Percentiles rank a stretch among this genome's conserved stretches.
Conservation (phyloP, 2,113 vertebrate genomes). For the Colossoma macropomum region DNA sequence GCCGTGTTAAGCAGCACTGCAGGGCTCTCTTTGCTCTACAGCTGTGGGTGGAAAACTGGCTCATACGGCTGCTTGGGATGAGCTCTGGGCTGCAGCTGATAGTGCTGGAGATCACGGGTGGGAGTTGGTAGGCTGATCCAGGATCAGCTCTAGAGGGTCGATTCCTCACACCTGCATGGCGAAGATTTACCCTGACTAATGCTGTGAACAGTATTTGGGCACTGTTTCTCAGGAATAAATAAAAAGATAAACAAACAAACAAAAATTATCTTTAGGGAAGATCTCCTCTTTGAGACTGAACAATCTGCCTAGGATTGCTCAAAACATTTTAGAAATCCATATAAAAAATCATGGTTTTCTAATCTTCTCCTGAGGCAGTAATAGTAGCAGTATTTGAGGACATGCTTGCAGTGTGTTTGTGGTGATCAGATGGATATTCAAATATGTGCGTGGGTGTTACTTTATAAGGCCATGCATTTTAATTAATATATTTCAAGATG, state of each 20-base stretch:
- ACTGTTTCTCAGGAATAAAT: not conserved
- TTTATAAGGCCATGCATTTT: constrained; percentile 37
- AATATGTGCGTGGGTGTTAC: constrained; percentile 32
- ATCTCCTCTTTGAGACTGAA: not conserved
- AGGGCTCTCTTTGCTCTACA: not conserved
- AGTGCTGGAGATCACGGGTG: not conserved
- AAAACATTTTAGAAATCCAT: not conserved
- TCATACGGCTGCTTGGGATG: constrained; percentile 1
- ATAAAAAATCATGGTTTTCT: constrained; percentile 20
- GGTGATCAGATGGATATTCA: constrained; percentile 31
- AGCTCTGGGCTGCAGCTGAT: constrained; percentile 15
- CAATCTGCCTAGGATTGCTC: not conserved
- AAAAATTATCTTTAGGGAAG: constrained; percentile 6
- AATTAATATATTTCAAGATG: constrained; percentile 32
- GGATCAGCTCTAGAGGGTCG: not conserved
- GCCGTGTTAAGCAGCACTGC: constrained; percentile 21
- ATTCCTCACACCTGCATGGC: not conserved
- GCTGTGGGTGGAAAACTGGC: constrained; percentile 10
- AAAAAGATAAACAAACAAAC: not conserved
- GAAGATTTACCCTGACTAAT: constrained; percentile 11
- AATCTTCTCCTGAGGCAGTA: constrained; percentile 1
- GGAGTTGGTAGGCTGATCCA: not conserved
- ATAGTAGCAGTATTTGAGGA: constrained; percentile 18
- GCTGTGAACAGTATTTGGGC: not conserved
- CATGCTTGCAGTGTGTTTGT: constrained; percentile 30